Evolutionary conservation across 2,113 vertebrate species (phyloP).

Genomic region (Gymnorhina tibicen): DNA sequence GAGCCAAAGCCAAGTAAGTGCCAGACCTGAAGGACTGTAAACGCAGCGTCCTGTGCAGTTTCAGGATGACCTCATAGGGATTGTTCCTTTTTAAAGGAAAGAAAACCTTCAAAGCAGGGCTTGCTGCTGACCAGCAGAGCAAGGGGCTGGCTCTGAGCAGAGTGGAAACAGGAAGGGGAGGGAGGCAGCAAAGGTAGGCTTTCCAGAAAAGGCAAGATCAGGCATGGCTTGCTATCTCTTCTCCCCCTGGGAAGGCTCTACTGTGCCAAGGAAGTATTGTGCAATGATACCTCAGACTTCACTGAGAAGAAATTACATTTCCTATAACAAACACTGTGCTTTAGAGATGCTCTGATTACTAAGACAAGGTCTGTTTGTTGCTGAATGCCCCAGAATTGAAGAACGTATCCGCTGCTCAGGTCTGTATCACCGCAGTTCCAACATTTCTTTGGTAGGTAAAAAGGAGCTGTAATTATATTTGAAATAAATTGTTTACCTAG

Average conservation of each 20-base stretch:
- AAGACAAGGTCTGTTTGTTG: neutral
- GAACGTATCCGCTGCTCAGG: neutral
- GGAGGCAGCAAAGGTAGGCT: constrained; percentile 47
- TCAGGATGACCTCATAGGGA: constrained; percentile 1
- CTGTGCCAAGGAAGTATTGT: neutral
- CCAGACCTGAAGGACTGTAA: neutral
- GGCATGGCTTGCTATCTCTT: constrained; percentile 20
- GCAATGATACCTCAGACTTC: neutral
- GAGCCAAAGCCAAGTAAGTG: neutral
- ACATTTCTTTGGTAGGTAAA: neutral
- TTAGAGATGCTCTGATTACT: constrained; percentile 20
- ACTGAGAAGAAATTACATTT: constrained; percentile 15
- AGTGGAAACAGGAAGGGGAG: constrained; percentile 63
- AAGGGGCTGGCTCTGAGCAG: neutral
- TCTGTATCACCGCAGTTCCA: neutral
- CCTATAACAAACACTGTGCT: neutral
- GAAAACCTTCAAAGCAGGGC: neutral
- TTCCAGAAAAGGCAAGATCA: constrained; percentile 60
- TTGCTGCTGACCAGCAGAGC: constrained; percentile 35
- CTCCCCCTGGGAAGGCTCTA: neutral
- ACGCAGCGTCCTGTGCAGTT: neutral
- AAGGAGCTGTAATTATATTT: neutral
- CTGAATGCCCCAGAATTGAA: neutral
- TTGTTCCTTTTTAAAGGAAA: constrained; percentile 14
- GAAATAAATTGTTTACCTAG: neutral